These are phyloP conservation scores for Pomatorhinus ruficollis DNA, from an alignment of 2,113 vertebrate species.

Conservation along the genomic window DNA sequence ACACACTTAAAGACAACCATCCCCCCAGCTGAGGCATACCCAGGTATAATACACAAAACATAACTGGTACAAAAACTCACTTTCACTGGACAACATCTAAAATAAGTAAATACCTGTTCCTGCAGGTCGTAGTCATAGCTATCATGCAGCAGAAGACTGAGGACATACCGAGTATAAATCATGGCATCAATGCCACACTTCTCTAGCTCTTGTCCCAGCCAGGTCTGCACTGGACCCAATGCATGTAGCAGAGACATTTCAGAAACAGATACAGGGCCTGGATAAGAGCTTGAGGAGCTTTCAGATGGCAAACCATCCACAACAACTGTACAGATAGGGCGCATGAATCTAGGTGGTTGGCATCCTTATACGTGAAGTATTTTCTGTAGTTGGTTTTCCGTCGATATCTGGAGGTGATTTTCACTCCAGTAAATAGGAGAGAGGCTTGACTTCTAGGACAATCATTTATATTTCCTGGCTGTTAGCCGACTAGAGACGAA, in stretches of 20 bases:
- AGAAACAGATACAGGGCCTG: conserved; percentile 84
- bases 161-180: conserved; percentile 98
- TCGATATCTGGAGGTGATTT: conserved; percentile 79
- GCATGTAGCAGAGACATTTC: conserved; percentile 98
- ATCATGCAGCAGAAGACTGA: conserved; percentile 98
- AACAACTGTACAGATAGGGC: conserved; percentile 89
- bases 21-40: neutral
- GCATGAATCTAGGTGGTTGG: conserved; percentile 93
- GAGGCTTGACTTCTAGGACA: conserved; percentile 84
- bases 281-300: conserved; percentile 85
- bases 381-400: conserved; percentile 76
- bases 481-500: conserved; percentile 79
- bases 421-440: conserved; percentile 87
- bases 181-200: conserved; percentile 99
- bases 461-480: conserved; percentile 83
- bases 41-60: conserved; percentile 6
- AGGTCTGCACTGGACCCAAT: conserved; percentile 98
- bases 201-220: conserved; percentile 99
- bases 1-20: neutral
- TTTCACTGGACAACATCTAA: conserved; percentile 54
- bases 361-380: conserved; percentile 86
- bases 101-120: conserved; percentile 88
- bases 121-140: conserved; percentile 98
- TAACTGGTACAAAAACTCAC: conserved; percentile 11
- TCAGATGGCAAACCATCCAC: conserved; percentile 92